phyloP scores from a whole-genome alignment of 2,113 vertebrate genomes.

The Salminus brasiliensis region DNA sequence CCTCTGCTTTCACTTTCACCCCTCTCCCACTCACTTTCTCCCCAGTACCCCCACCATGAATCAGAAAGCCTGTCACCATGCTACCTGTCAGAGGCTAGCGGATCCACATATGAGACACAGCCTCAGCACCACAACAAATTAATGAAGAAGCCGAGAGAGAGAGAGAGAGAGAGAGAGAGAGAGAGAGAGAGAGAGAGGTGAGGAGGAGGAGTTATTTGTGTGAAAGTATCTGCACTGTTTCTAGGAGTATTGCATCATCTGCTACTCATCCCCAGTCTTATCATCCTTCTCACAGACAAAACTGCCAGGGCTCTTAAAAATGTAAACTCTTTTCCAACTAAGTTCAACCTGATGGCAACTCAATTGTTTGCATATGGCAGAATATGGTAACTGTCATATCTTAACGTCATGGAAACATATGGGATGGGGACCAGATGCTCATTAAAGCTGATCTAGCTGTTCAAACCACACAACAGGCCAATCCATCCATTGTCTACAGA shows the following conservation, averaged over 20 bases:
- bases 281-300: neutral
- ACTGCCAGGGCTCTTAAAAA: constrained; percentile 6
- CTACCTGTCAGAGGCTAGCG: constrained; percentile 15
- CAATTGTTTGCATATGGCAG: neutral
- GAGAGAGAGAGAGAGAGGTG: constrained; percentile 23
- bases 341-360: neutral
- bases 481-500: no score
- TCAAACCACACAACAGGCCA: no score
- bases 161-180: constrained; percentile 39
- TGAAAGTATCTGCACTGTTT: constrained; percentile 40
- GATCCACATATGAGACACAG: constrained; percentile 6
- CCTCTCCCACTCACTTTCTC: neutral
- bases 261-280: constrained; percentile 18
- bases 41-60: constrained; percentile 46
- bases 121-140: constrained; percentile 27
- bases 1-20: neutral
- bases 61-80: constrained; percentile 38
- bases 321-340: constrained; percentile 1
- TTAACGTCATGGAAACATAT: neutral
- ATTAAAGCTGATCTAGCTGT: neutral
- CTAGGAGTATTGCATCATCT: constrained; percentile 48
- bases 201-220: constrained; percentile 32
- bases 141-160: constrained; percentile 40
- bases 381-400: neutral
- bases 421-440: neutral